These are phyloP conservation scores for Chaetogeoica ovagalla DNA, from an alignment of 2,888 invertebrate genomes.

Conservation along the genomic window DNA sequence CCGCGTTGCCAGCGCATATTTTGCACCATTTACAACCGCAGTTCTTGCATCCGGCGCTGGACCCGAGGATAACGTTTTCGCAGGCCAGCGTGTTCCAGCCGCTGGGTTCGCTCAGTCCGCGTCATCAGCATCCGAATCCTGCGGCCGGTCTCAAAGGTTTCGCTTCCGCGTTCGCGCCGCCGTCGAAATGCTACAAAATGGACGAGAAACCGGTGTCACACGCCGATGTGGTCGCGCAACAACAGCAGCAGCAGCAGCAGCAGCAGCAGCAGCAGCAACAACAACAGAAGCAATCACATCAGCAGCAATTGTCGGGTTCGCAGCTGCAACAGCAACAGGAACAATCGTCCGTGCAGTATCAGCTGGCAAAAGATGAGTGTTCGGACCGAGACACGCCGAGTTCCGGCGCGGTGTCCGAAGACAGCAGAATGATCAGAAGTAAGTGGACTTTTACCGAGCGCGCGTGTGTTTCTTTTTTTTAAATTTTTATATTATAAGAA, in stretches of 20 bases:
- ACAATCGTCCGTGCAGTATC: not conserved
- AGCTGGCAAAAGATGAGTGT: constrained; percentile 63
- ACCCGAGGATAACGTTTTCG: constrained; percentile 64
- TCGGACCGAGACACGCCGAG: constrained; percentile 61
- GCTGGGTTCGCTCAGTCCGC: constrained; percentile 56
- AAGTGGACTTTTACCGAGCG: constrained; percentile 60
- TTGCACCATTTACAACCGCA: constrained; percentile 74
- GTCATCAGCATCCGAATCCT: constrained; percentile 33
- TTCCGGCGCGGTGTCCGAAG: constrained; percentile 60
- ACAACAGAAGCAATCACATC: constrained; percentile 16
- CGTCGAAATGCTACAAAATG: constrained; percentile 65
- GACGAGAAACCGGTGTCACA: constrained; percentile 58
- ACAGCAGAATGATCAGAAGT: constrained; percentile 65
- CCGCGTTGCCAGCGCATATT: constrained; percentile 69
- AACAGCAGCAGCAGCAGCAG: not conserved
- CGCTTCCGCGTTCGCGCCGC: constrained; percentile 71
- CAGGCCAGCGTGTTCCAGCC: constrained; percentile 66
- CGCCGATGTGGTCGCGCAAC: constrained; percentile 21
- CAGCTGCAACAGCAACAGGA: constrained; percentile 28
- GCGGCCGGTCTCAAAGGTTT: constrained; percentile 58
- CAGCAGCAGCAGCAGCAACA: not conserved
- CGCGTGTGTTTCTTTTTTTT: too few species aligned
- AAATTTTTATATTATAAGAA: too few species aligned
- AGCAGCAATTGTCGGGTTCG: not conserved
- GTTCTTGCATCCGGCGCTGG: constrained; percentile 70